phyloP scores from a whole-genome alignment of 2,888 invertebrate species.

The Stenoptilia bipunctidactyla region DNA sequence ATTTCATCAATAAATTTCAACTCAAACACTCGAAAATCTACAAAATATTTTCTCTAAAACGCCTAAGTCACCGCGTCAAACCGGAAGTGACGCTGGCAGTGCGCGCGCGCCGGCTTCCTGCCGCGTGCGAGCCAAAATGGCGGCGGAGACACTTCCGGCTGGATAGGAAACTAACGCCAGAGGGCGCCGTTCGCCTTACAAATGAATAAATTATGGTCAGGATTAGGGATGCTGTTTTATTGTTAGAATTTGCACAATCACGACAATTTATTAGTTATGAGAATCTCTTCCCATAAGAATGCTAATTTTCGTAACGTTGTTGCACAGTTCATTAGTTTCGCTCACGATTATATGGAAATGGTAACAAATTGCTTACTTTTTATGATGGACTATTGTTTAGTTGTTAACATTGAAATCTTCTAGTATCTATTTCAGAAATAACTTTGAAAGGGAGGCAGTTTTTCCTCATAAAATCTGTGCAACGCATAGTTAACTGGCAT shows the following conservation, averaged over 20 bases:
- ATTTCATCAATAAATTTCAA: slow-evolving; percentile 10
- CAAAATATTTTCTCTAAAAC: slow-evolving; percentile 53
- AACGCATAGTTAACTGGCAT: too few species aligned
- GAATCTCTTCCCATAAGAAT: not conserved
- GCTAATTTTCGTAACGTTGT: too few species aligned
- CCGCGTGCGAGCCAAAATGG: slow-evolving; percentile 67
- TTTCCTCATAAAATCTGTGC: too few species aligned
- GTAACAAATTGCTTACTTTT: too few species aligned
- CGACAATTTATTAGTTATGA: slow-evolving; percentile 18
- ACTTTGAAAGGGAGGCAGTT: too few species aligned
- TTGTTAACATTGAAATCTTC: too few species aligned
- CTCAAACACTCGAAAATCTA: slow-evolving; percentile 24
- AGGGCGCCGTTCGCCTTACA: slow-evolving; percentile 35
- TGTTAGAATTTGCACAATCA: slow-evolving; percentile 46
- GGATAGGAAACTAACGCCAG: slow-evolving; percentile 41
- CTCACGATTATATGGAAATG: too few species aligned
- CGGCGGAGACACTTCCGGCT: slow-evolving; percentile 52
- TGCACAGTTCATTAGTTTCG: too few species aligned
- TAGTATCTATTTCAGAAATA: too few species aligned
- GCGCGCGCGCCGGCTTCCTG: slow-evolving; percentile 64
- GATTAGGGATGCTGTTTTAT: slow-evolving; percentile 43
- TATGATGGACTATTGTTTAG: too few species aligned
- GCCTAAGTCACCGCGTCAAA: slow-evolving; percentile 38
- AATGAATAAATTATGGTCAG: slow-evolving; percentile 56
- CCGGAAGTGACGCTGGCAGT: slow-evolving; percentile 52